Evolutionary conservation across 2,888 invertebrate species (phyloP).

Genomic region (Dryobotodes eremita): DNA sequence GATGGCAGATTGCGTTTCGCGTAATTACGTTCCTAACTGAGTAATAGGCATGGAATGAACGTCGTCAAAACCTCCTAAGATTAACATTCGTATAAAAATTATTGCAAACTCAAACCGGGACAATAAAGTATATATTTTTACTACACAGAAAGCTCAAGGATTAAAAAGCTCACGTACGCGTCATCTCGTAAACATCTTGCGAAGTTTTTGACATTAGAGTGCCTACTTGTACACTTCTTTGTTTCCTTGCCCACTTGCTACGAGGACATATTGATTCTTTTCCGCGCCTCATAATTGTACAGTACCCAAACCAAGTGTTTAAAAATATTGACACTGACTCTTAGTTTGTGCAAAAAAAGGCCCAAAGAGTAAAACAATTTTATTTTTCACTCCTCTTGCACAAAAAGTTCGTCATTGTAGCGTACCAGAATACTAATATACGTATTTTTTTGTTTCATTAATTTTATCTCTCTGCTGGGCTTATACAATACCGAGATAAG

Average conservation of each 20-base stretch:
- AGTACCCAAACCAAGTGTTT: conserved; percentile 8
- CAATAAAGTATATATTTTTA: conserved; percentile 14
- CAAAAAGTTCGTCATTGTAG: too few species aligned
- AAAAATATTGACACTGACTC: conserved; percentile 17
- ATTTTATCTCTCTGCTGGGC: not conserved
- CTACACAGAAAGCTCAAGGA: conserved; percentile 25
- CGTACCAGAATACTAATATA: too few species aligned
- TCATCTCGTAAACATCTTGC: conserved; percentile 37
- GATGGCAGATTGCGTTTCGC: not conserved
- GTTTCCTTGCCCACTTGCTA: conserved; percentile 32
- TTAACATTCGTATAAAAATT: not conserved
- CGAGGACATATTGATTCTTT: conserved; percentile 25
- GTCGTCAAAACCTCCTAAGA: not conserved
- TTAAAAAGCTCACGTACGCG: conserved; percentile 38
- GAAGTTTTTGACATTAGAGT: conserved; percentile 33
- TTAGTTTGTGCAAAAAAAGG: not conserved
- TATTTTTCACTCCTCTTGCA: not conserved
- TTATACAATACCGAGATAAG: conserved; percentile 19
- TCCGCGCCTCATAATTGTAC: conserved; percentile 10
- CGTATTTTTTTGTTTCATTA: not conserved
- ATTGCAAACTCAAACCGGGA: not conserved
- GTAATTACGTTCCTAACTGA: not conserved
- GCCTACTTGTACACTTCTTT: conserved; percentile 40
- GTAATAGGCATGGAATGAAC: not conserved
- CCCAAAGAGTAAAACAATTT: not conserved